A percentile compares a stretch with the other conserved stretches of the same genome.
phyloP scores from a whole-genome alignment of 2,888 invertebrate genomes.

The Kryphioiulus occultus region DNA sequence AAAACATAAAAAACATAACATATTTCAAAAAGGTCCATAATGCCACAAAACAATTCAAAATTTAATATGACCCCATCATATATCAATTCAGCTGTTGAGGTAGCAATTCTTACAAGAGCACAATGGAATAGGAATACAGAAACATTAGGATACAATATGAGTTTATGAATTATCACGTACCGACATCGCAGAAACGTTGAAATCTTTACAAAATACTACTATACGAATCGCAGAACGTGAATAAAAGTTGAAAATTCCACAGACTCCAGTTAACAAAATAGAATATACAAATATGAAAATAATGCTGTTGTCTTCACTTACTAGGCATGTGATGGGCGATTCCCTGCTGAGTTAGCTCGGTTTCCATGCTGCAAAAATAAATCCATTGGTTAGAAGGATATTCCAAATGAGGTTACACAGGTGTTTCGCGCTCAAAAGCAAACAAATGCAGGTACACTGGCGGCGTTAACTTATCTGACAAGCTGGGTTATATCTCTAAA shows the following conservation, averaged over 20 bases:
- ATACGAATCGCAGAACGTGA: too few species aligned
- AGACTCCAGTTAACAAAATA: neutral
- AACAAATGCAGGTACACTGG: neutral
- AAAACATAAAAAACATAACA: neutral
- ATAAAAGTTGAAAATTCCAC: neutral
- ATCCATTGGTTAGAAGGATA: neutral
- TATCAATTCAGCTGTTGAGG: too few species aligned
- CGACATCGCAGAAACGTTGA: neutral
- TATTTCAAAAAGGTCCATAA: neutral
- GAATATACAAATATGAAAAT: neutral
- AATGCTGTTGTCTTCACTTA: conserved; percentile 37
- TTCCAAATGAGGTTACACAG: conserved; percentile 35
- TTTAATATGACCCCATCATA: neutral
- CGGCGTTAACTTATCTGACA: neutral
- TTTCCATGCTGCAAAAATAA: conserved; percentile 50
- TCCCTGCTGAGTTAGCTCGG: conserved; percentile 20
- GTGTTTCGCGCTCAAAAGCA: conserved; percentile 22
- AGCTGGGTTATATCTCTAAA: conserved; percentile 26
- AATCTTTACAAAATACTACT: neutral
- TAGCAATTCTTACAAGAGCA: too few species aligned
- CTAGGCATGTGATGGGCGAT: conserved; percentile 43
- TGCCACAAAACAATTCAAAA: neutral
- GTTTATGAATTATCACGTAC: neutral
- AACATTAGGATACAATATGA: too few species aligned
- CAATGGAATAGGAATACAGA: too few species aligned